Base-by-base conservation (phyloP, 2,797 vertebrate genomes). In the Benthosema pterotum region DNA sequence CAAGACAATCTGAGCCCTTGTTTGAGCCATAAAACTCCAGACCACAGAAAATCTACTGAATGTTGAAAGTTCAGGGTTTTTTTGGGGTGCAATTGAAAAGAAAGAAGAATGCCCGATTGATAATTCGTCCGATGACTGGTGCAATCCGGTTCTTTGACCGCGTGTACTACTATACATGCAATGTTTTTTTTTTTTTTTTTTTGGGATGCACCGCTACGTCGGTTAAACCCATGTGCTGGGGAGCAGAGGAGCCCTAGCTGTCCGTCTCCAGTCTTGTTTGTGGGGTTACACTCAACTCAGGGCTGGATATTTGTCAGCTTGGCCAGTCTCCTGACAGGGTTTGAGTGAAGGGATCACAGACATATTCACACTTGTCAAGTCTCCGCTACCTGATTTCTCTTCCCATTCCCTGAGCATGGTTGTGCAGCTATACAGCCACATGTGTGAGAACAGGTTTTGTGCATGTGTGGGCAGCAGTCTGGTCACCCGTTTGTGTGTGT, bases 361-460 rank as follows among this genome's bases (percentile, higher is more conserved):
- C 85, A 88, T 85, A 83, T 87, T 89, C 89, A 84, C 86, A 89
- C 86, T 87, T 90, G 88, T 87, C 88, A 87, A 75, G 84, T 72
- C 77, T 67, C 50, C 73, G 70, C 75, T 87, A 86, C 84, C 84
- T 79, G 85, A 77, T 76, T 85, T 83, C 83, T 76, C 71, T 72
- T 77, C 70, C 62, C 67, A 66, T 57, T 74, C 64, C 68, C 49
- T 57, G 80, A 77, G 77, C 60, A 60, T 42, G 58, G 71, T 78
- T 55, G 63, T 72, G 74, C 22, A 70, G 77, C 69, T 49, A 64
- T 51, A n/a, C n/a, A 63, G 66, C 52, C 72, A 69, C 72, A 73
- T 60, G 67, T 60, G 67, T 69, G 69, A 47, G 42, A 28, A 16
- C 12, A 4, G 13, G 67, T 56, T 9, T 46, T 46, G 42, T 52